Conservation (phyloP, 2,888 invertebrate genomes). For the Camptogramma bilineatum region DNA sequence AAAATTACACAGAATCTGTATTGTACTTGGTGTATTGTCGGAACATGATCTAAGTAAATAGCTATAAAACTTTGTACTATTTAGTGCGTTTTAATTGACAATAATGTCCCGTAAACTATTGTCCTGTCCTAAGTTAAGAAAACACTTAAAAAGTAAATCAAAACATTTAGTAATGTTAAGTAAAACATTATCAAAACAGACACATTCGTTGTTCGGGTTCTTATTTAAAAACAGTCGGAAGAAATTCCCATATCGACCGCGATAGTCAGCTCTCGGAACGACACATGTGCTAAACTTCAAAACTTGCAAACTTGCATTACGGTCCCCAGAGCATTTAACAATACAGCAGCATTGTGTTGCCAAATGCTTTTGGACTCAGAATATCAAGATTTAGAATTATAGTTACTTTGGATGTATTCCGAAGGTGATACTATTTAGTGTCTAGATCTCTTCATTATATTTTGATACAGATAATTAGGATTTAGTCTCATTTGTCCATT, state of each 20-base stretch:
- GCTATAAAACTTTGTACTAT: slow-evolving; percentile 72
- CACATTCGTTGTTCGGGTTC: slow-evolving; percentile 55
- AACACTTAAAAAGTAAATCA: slow-evolving; percentile 36
- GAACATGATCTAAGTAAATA: slow-evolving; percentile 67
- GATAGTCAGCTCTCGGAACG: slow-evolving; percentile 50
- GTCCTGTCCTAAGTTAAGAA: slow-evolving; percentile 40
- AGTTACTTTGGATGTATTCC: too few species aligned
- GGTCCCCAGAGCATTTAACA: slow-evolving; percentile 19
- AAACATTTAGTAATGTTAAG: slow-evolving; percentile 45
- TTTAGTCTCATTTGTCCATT: too few species aligned
- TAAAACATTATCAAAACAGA: slow-evolving; percentile 49
- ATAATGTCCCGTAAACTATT: slow-evolving; percentile 53
- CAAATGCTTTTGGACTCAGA: slow-evolving; percentile 25
- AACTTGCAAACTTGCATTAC: slow-evolving; percentile 48
- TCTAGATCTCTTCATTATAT: too few species aligned
- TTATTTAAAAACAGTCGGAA: slow-evolving; percentile 51
- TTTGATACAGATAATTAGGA: too few species aligned
- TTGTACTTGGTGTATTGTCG: slow-evolving; percentile 63
- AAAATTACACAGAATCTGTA: slow-evolving; percentile 45
- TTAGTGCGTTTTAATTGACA: slow-evolving; percentile 71
- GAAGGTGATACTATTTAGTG: too few species aligned
- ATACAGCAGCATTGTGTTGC: slow-evolving; percentile 17
- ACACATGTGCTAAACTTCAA: slow-evolving; percentile 67
- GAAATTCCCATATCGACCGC: slow-evolving; percentile 58
- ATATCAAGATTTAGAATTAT: slow-evolving; percentile 8